A percentile compares a stretch with the other conserved stretches of the same genome.
phyloP scores from a whole-genome alignment of 2,113 vertebrate species.

The Antigone vipio region DNA sequence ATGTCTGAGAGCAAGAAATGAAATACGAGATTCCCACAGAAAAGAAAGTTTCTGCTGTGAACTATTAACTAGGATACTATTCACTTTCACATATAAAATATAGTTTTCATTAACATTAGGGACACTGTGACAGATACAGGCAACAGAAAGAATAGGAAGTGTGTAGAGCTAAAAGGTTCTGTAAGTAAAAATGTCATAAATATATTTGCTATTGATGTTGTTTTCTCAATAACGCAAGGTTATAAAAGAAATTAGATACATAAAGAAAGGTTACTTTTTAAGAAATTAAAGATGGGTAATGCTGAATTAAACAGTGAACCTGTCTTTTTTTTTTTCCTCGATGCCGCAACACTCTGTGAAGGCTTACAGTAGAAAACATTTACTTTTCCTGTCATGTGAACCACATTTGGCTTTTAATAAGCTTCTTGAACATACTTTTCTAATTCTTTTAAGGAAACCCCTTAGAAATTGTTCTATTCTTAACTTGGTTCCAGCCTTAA shows the following conservation, averaged over 20 bases:
- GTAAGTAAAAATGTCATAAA: neutral
- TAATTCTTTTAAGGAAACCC: neutral
- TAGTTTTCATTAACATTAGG: neutral
- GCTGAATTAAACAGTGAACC: constrained; percentile 61
- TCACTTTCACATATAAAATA: neutral
- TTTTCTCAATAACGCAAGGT: neutral
- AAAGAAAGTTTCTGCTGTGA: neutral
- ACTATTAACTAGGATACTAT: neutral
- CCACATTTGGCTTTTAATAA: constrained; percentile 25
- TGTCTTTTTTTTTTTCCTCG: constrained; percentile 64
- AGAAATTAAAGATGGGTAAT: constrained; percentile 53
- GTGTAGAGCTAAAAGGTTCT: neutral
- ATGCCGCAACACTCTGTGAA: constrained; percentile 61
- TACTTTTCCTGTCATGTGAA: constrained; percentile 64
- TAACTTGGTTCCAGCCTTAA: neutral
- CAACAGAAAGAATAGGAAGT: neutral
- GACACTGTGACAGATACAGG: neutral
- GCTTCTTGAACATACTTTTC: neutral
- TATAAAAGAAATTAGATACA: neutral
- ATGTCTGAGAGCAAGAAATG: neutral
- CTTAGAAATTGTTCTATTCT: neutral
- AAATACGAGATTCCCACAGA: neutral
- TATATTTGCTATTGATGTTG: neutral
- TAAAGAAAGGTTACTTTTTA: neutral
- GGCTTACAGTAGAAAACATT: constrained; percentile 19